Evolutionary conservation across 2,888 invertebrate genomes (phyloP).

Genomic region (Philonicus albiceps): DNA sequence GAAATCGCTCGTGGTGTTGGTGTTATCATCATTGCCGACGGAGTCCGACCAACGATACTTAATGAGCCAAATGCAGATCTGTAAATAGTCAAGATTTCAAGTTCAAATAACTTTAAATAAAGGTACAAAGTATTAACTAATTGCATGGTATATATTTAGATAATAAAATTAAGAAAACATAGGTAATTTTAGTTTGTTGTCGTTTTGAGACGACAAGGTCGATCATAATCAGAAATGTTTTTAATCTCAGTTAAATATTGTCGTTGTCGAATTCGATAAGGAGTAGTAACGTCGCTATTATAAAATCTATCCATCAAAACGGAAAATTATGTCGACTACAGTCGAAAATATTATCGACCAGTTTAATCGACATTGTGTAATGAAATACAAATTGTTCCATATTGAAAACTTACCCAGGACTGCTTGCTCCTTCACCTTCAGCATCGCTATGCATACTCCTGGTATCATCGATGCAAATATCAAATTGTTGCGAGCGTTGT

Average conservation of each 20-base stretch:
- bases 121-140: not conserved
- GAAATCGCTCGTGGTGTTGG: slow-evolving; percentile 51
- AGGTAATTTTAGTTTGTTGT: too few relatives aligned
- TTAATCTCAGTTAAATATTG: too few relatives aligned
- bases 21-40: slow-evolving; percentile 51
- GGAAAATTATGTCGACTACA: too few relatives aligned
- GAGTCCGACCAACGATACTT: slow-evolving; percentile 49
- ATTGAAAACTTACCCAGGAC: slow-evolving; percentile 50
- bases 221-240: too few relatives aligned
- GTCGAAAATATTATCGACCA: too few relatives aligned
- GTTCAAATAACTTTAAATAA: not conserved
- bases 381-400: not conserved
- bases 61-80: slow-evolving; percentile 51
- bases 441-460: slow-evolving; percentile 49
- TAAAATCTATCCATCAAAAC: too few relatives aligned
- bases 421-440: slow-evolving; percentile 50
- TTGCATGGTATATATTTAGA: too few relatives aligned
- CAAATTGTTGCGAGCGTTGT: slow-evolving; percentile 51
- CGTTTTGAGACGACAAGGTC: too few relatives aligned
- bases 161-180: too few relatives aligned
- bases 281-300: too few relatives aligned
- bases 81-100: not conserved
- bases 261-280: too few relatives aligned
- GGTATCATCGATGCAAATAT: slow-evolving; percentile 50
- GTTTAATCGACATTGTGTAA: not conserved